Conservation (phyloP, 2,888 invertebrate genomes). For the Cosmia pyralina region DNA sequence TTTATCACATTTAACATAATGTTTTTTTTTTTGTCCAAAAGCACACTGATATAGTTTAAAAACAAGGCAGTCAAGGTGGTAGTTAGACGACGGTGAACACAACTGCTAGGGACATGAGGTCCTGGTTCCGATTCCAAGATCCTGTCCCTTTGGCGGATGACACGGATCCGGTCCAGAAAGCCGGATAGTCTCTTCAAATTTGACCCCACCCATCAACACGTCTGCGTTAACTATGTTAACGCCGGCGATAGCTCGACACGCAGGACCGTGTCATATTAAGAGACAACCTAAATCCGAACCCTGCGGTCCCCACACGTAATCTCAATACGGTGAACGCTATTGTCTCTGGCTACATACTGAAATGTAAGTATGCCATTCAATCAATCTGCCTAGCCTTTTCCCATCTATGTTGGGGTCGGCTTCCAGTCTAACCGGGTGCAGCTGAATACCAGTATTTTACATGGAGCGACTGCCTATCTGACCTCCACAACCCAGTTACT, state of each 20-base stretch:
- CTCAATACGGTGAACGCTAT: not conserved
- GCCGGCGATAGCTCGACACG: too few relatives aligned
- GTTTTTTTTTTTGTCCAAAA: too few relatives aligned
- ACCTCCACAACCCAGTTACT: too few relatives aligned
- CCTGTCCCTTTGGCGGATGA: not conserved
- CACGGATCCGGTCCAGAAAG: not conserved
- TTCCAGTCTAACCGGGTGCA: too few relatives aligned
- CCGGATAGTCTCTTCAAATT: not conserved
- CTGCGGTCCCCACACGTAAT: not conserved
- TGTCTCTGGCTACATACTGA: not conserved
- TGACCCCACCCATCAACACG: not conserved
- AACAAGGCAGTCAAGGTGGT: too few relatives aligned
- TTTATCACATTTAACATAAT: not conserved
- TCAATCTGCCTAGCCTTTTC: too few relatives aligned
- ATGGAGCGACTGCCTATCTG: too few relatives aligned
- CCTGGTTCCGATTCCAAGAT: not conserved
- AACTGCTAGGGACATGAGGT: not conserved
- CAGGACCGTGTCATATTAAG: not conserved
- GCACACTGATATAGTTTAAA: not conserved
- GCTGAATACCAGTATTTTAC: too few relatives aligned
- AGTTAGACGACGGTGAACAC: too few relatives aligned
- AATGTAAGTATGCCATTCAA: not conserved
- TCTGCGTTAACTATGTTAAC: not conserved
- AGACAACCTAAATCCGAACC: not conserved
- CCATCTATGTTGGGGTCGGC: too few relatives aligned